Percentiles rank a stretch among this genome's conserved stretches.
phyloP scores from a whole-genome alignment of 2,888 invertebrate genomes.

The Drosophila kambysellisi region DNA sequence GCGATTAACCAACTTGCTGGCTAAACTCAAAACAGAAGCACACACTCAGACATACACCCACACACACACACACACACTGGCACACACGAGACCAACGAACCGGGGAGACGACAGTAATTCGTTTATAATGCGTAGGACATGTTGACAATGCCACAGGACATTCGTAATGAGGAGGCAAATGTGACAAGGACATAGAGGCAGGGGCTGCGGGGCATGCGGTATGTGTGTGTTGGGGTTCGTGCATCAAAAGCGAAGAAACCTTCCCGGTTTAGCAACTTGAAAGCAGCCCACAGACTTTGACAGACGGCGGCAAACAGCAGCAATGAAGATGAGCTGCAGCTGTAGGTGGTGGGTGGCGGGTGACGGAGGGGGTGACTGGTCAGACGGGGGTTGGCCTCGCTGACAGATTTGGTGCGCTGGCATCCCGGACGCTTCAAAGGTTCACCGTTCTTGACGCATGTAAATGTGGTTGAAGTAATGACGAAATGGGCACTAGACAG shows the following conservation, averaged over 20 bases:
- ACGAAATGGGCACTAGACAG: slow-evolving; percentile 82
- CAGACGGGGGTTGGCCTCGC: slow-evolving; percentile 74
- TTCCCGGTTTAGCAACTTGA: slow-evolving; percentile 72
- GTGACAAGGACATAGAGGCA: slow-evolving; percentile 18
- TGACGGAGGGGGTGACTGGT: slow-evolving; percentile 41
- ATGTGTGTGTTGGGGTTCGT: slow-evolving; percentile 5
- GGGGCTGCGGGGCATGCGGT: background rate
- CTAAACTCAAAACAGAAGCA: slow-evolving; percentile 69
- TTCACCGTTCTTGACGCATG: slow-evolving; percentile 80
- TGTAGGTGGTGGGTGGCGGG: slow-evolving; percentile 11
- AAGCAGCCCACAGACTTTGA: slow-evolving; percentile 75
- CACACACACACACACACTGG: slow-evolving; percentile 12
- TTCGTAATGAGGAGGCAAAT: slow-evolving; percentile 74
- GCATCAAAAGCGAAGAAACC: slow-evolving; percentile 78
- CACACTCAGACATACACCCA: slow-evolving; percentile 10
- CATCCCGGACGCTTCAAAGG: slow-evolving; percentile 69
- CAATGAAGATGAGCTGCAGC: slow-evolving; percentile 34
- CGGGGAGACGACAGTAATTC: slow-evolving; percentile 79
- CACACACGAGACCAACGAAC: slow-evolving; percentile 30
- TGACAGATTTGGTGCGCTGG: slow-evolving; percentile 68
- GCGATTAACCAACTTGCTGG: slow-evolving; percentile 80
- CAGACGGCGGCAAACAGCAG: slow-evolving; percentile 58
- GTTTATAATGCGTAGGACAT: slow-evolving; percentile 84
- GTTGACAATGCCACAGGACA: slow-evolving; percentile 83
- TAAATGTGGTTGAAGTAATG: slow-evolving; percentile 84